Evolutionary conservation across 2,797 vertebrate species (phyloP), one percentile per base, ranked within the genome.

Genomic region (Alosa sapidissima): DNA sequence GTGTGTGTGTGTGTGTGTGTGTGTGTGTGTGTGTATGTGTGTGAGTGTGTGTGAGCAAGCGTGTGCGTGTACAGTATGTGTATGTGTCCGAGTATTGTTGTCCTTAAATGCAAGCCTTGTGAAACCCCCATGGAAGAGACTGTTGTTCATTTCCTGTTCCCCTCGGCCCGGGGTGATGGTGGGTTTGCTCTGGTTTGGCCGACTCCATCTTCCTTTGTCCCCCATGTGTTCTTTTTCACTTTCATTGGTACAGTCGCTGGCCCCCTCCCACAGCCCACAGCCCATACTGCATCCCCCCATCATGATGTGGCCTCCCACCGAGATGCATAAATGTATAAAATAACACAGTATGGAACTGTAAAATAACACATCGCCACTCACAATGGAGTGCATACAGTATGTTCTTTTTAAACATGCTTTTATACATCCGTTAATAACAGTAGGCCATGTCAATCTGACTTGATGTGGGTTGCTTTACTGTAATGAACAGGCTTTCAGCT

Each of bases 141-240:
- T 65, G 62, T 65, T 65, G 62, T 65, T 65, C 24, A 65, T 65
- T 65, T 65, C 62, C 62, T 65, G 24, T 65, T 13, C 2, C 62
- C 24, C 24, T 16, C 1, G 24, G 1, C 24, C 62, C 62, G 4
- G 62, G 62, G 62, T 65, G 62, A 4, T 65, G 62, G 24, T 65
- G 10, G 24, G 62, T 33, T 65, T 65, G 62, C 11, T 65, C 62
- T 10, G 2, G 8, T 62, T 62, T 24, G 60, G 24, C 60, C 24
- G 9, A 58, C 24, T 33, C 62, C 62, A 65, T 33, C 62, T 21
- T 58, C 62, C 24, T 28, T 62, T 13, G 24, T 10, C 55, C 55
- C 55, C 19, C 5, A 14, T 5, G 1, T 2, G 4, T 21, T 1
- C 48, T 33, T 48, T 51, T 55, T 7, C 75, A 21, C 52, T 65